Evolutionary conservation across 2,888 invertebrate genomes (phyloP).

Genomic region (Dichetophora obliterata): DNA sequence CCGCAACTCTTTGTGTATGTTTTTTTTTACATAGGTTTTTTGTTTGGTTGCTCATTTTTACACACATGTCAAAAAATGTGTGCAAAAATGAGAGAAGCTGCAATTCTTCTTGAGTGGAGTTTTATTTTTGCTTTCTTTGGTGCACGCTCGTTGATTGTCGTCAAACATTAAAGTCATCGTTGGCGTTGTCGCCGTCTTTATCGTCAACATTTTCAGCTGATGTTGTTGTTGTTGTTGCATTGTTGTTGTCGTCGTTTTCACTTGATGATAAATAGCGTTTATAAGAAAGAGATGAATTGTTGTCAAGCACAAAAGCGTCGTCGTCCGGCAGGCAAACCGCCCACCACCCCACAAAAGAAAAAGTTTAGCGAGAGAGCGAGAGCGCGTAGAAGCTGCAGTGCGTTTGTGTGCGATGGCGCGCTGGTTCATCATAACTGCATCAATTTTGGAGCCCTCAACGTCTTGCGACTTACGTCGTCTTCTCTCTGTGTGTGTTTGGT

Average conservation of each 20-base stretch:
- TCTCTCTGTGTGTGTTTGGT: background rate
- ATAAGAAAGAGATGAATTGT: conserved; percentile 69
- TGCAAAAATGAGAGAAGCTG: conserved; percentile 45
- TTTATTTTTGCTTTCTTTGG: conserved; percentile 27
- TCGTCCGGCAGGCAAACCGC: background rate
- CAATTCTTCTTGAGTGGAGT: conserved; percentile 37
- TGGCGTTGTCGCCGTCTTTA: conserved; percentile 42
- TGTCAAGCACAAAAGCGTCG: conserved; percentile 57
- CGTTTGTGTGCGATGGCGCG: conserved; percentile 25
- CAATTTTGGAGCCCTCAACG: background rate
- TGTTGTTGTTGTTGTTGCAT: conserved; percentile 32
- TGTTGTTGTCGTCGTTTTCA: conserved; percentile 62
- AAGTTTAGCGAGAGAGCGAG: conserved; percentile 8
- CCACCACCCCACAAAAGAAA: conserved; percentile 11
- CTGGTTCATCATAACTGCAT: conserved; percentile 39
- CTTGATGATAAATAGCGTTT: conserved; percentile 69
- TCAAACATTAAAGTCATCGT: conserved; percentile 42
- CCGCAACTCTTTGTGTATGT: conserved; percentile 35
- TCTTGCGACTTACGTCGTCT: conserved; percentile 37
- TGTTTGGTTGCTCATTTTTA: conserved; percentile 40
- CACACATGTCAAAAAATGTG: conserved; percentile 33
- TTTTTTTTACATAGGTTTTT: conserved; percentile 29
- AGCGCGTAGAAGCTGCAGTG: conserved; percentile 30
- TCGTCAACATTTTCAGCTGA: conserved; percentile 59
- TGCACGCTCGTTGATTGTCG: conserved; percentile 34